Conservation (phyloP, 2,888 invertebrate genomes). For the Agrilus cyanescens region DNA sequence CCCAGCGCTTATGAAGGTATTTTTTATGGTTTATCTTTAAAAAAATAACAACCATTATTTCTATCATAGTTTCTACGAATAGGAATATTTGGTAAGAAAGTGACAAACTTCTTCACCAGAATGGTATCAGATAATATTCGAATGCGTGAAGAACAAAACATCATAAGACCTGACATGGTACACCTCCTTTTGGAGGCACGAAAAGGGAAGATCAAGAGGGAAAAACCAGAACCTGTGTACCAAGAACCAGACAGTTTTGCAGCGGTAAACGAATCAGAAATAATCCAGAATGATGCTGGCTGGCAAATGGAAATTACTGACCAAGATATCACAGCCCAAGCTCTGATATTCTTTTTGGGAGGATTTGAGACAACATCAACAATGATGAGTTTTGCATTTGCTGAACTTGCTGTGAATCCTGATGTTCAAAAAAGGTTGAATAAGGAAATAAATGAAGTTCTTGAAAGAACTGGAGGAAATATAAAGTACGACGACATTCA, state of each 20-base stretch:
- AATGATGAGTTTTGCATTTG: conserved; percentile 37
- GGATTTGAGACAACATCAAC: conserved; percentile 39
- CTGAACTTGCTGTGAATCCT: conserved; percentile 46
- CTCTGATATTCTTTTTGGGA: conserved; percentile 27
- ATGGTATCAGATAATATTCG: conserved; percentile 17
- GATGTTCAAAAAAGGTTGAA: conserved; percentile 44
- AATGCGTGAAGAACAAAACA: conserved; percentile 16
- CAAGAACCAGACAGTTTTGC: no score
- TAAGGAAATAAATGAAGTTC: conserved; percentile 32
- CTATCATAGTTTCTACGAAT: conserved; percentile 12
- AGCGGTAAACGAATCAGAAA: no score
- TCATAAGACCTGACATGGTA: conserved; percentile 34
- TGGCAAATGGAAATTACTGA: conserved; percentile 23
- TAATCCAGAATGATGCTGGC: conserved; percentile 1
- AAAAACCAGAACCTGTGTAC: not conserved
- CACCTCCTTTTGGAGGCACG: conserved; percentile 43
- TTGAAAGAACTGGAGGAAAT: conserved; percentile 22
- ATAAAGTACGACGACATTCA: conserved; percentile 41
- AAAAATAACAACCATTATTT: conserved; percentile 10
- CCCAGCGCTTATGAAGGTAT: not conserved
- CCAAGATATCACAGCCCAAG: conserved; percentile 44
- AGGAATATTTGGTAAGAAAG: conserved; percentile 7
- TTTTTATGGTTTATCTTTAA: not conserved
- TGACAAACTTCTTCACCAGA: conserved; percentile 15
- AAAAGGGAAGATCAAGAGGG: conserved; percentile 24